Conservation (phyloP, 1,140 invertebrate genomes). For the Achroia grisella region DNA sequence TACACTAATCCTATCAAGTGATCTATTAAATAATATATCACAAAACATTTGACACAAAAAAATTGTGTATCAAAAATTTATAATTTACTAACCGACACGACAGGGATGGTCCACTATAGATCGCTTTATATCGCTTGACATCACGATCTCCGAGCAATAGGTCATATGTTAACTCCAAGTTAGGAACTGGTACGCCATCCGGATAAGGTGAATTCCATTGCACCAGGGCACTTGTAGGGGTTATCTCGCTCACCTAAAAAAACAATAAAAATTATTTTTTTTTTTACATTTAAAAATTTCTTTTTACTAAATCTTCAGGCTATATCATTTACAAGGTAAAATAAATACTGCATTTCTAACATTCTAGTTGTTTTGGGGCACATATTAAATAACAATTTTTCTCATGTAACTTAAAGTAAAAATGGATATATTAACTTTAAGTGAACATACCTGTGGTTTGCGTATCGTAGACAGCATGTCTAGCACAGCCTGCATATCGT, state of each 20-base stretch:
- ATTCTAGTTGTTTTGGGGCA: too few species aligned
- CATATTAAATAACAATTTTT: too few species aligned
- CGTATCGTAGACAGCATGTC: slow-evolving; percentile 83
- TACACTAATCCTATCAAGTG: too few species aligned
- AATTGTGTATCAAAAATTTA: too few species aligned
- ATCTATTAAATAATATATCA: too few species aligned
- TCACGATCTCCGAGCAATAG: slow-evolving; percentile 84
- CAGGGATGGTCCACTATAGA: slow-evolving; percentile 82
- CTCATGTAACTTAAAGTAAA: too few species aligned
- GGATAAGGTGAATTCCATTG: slow-evolving; percentile 82
- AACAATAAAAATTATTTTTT: too few species aligned
- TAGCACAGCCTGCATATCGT: slow-evolving; percentile 76
- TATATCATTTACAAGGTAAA: too few species aligned
- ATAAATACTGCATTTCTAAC: too few species aligned
- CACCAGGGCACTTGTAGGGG: slow-evolving; percentile 84
- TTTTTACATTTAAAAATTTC: too few species aligned
- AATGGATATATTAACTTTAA: not conserved
- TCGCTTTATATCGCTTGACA: slow-evolving; percentile 80
- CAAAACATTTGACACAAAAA: too few species aligned
- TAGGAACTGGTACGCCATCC: slow-evolving; percentile 72
- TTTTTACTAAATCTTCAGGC: too few species aligned
- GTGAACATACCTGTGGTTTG: slow-evolving; percentile 75
- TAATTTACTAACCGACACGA: slow-evolving; percentile 76
- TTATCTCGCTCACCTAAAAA: slow-evolving; percentile 83
- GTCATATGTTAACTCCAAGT: slow-evolving; percentile 82